Percentiles rank a stretch among this genome's conserved stretches.
These are phyloP conservation scores for Melikaiella ostensackeni DNA, from an alignment of 2,888 invertebrate genomes.

Conservation along the genomic window DNA sequence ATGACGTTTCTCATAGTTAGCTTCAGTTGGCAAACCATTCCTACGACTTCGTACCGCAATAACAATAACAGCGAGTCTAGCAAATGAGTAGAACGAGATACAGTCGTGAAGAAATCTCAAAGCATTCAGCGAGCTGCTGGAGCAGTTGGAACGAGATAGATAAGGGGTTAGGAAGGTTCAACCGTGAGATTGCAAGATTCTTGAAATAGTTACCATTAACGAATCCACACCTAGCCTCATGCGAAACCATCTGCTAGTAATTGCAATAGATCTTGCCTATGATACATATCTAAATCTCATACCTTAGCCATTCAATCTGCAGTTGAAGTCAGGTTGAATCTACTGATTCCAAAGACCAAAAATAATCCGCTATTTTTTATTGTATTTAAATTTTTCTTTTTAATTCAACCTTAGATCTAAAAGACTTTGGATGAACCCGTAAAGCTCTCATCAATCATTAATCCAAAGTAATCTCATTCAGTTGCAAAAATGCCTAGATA, in stretches of 20 bases:
- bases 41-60: constrained; percentile 53
- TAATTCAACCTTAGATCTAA: neutral
- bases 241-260: constrained; percentile 57
- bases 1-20: constrained; percentile 61
- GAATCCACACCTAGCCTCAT: constrained; percentile 58
- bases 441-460: constrained; percentile 19
- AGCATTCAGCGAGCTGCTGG: constrained; percentile 51
- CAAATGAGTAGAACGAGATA: constrained; percentile 40
- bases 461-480: constrained; percentile 8
- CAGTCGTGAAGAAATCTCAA: constrained; percentile 45
- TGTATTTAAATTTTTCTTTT: neutral
- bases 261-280: constrained; percentile 56
- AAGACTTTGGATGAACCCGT: constrained; percentile 1
- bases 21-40: constrained; percentile 50
- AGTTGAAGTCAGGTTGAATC: neutral
- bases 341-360: too few species aligned
- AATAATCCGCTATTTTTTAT: too few species aligned
- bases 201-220: constrained; percentile 69
- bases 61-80: constrained; percentile 61
- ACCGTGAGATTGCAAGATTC: constrained; percentile 68
- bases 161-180: constrained; percentile 65
- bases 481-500: constrained; percentile 35
- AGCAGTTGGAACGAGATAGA: constrained; percentile 62
- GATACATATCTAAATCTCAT: constrained; percentile 46
- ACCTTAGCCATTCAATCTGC: too few species aligned